Base-by-base conservation (phyloP, 2,888 invertebrate species). In the Eristalinus aeneus region DNA sequence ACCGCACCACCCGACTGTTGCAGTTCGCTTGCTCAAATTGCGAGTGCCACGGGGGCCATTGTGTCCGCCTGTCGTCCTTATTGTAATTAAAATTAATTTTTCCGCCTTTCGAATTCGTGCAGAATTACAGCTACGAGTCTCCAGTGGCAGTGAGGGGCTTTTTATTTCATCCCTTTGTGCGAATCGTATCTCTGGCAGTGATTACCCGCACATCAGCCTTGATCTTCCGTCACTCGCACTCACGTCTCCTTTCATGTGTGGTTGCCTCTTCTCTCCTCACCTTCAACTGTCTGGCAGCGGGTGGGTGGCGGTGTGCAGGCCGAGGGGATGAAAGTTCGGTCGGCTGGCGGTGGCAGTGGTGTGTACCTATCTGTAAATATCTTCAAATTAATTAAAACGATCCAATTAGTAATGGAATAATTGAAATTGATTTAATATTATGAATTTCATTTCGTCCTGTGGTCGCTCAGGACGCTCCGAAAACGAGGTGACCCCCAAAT, bases 391-490 rank as follows among this genome's bases (percentile, higher is more conserved):
- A 88, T 88, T 88, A 88, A 88, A 88, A 86, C 86, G 86, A 86
- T 88, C 86, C 88, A 88, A 88, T 88, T 88, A 88, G 88, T 88
- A 86, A 88, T 77, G 88, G 88, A 86, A 88, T 88, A 87, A 87
- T 87, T 87, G 87, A 87, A 83, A 87, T 87, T 87, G 87, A 87
- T 87, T 87, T 87, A 87, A 87, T 87, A 87, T 87, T 83, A 83
- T 86, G 86, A 86, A 86, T 86, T 86, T 86, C 86, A 82, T 86
- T 86, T 86, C 74, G 82, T 78, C 86, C 86, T 86, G 82, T 72
- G 86, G 86, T 86, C 68, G 85, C 71, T 75, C 67, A 60, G 63
- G 76, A 68, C 61, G 46, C 61, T 8, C 46, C 46, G 46, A 9
- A 46, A 46, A 46, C 46, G 16, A n/a, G 46, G 46, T 46, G 16